Evolutionary conservation across 2,888 invertebrate species (phyloP), one percentile per base, ranked within the genome.

Genomic region (Ophraella communa): DNA sequence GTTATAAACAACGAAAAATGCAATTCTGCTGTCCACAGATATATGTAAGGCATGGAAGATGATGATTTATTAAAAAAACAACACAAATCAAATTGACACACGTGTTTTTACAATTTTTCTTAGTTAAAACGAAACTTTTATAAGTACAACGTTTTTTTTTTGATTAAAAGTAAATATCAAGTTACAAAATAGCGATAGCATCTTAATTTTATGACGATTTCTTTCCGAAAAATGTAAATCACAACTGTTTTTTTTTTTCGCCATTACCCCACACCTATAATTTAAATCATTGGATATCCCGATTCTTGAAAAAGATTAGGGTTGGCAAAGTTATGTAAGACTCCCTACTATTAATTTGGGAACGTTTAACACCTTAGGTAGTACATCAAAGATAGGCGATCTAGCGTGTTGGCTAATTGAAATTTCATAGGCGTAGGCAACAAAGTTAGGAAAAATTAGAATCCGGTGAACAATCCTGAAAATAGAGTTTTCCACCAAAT

Each of bases 301-400:
- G 68, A 66, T 64, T 53, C 14, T 58, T 14, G 33, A 14, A 18
- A 47, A 24, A 62, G 66, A 64, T 64, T 55, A 35, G 51, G 49
- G 54, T 57, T 27, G 64, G 44, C 27, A 35, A 21, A 60, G 60
- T 67, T 66, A 65, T 65, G 64, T 57, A 58, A 44, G 45, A 60
- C 45, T 62, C 61, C 64, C 55, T 55, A 58, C 66, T 67, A 65
- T 67, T 69, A 69, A 66, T 65, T 35, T 49, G 53, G n/a, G 51
- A 65, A 62, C 64, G 64, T 69, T 69, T 69, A 65, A 65, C 69
- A 70, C 68, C 68, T 66, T 70, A 63, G 55, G 60, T 62, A 69
- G 70, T 73, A 68, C 65, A 70, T 72, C 71, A 70, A 66, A 68
- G 71, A 70, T 73, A 71, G 66, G 59, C 62, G 62, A 71, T 72